Base-by-base conservation (phyloP, 2,113 vertebrate species). In the Corvus moneduloides region DNA sequence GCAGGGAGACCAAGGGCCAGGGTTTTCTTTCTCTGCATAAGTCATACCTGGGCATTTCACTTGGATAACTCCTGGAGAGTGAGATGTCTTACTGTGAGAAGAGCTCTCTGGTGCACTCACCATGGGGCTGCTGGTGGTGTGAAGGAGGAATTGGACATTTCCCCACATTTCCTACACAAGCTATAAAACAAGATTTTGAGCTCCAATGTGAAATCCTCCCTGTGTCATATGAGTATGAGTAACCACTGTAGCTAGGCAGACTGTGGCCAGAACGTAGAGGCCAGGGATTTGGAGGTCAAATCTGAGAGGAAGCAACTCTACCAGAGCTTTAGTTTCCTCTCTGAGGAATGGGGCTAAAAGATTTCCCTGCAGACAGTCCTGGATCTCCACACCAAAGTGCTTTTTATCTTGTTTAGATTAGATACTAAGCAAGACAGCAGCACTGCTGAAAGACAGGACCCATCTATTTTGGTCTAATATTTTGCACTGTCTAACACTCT, bases 391-490 rank as follows among this genome's bases (percentile, higher is more conserved):
- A 77, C 28, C 6, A 22, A 51, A 80, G 5, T 54, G 28, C 17
- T 54, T 95, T 91, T 79, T 48, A 9, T 75, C 56, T 72, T 33
- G 32, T 37, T 71, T 63, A 49, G 35, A 28, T 69, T 54, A 82
- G 41, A 63, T 63, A 90, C 20, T 37, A 16, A 41, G 37, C 48
- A 71, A 77, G 63, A 44, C 21, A 6, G 83, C 63, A 90, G 33
- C 1, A 1, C 49, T 54, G 28, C 4, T 83, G 59, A 73, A 71
- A 48, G 90, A 33, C 75, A 74, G 68, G 68, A 73, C 32, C 41
- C 14, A 3, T 71, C 79, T 95, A 94, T 93, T 95, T 87, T 84
- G 28, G 74, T 41, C 68, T 78, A 81, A 72, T 78, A 92, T 86
- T 63, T 39, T 54, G 56, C 56, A 21, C 43, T 89, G 75, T 90